Evolutionary conservation across 2,113 vertebrate species (phyloP).

Genomic region (Mystacornis crossleyi): DNA sequence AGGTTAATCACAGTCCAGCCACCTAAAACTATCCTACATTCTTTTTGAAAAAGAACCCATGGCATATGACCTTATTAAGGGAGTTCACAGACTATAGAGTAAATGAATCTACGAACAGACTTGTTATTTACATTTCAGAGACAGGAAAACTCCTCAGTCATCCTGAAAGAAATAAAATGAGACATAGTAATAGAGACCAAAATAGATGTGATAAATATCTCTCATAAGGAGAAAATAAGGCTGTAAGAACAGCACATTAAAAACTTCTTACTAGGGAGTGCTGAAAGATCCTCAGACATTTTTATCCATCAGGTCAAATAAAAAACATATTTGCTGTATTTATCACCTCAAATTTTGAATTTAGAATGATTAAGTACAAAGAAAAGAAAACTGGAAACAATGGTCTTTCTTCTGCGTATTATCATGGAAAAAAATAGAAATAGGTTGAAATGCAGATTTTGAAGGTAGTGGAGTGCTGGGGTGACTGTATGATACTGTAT

Average conservation of each 20-base stretch:
- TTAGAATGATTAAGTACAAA: background rate
- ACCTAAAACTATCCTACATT: background rate
- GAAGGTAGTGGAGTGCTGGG: background rate
- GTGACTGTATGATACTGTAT: too few relatives aligned
- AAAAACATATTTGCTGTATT: background rate
- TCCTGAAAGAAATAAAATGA: background rate
- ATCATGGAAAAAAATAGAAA: background rate
- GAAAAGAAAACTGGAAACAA: background rate
- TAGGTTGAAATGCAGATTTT: accelerated
- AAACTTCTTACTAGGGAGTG: background rate
- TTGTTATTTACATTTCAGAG: background rate
- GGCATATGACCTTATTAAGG: background rate
- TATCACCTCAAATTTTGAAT: background rate
- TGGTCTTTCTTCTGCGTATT: background rate
- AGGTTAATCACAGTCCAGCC: background rate
- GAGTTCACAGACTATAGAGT: background rate
- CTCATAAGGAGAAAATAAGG: background rate
- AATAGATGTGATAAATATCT: background rate
- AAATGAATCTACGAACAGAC: background rate
- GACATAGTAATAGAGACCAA: background rate
- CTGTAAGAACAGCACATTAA: background rate
- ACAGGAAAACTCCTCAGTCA: background rate
- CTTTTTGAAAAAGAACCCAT: background rate
- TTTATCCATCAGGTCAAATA: background rate
- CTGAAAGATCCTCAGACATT: background rate